Conservation (phyloP, 2,888 invertebrate species). For the Lapara coniferarum region DNA sequence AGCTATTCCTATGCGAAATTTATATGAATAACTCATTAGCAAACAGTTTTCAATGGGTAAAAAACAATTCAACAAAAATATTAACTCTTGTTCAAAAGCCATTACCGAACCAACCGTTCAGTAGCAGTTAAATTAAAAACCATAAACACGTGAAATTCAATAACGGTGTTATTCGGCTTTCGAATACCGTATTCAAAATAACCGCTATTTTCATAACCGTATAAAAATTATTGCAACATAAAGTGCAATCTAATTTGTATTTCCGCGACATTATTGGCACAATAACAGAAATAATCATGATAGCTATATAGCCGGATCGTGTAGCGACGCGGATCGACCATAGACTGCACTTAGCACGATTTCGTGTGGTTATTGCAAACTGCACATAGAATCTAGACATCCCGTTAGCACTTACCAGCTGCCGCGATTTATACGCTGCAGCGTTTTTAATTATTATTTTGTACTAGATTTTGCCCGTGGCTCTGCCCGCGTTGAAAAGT, state of each 20-base stretch:
- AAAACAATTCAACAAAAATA: too few species aligned
- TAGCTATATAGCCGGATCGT: slow-evolving; percentile 7
- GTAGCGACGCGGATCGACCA: slow-evolving; percentile 27
- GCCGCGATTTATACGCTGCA: slow-evolving; percentile 36
- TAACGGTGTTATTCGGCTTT: neutral
- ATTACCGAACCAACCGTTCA: too few species aligned
- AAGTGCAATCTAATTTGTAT: neutral
- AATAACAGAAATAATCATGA: slow-evolving; percentile 11
- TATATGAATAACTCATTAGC: too few species aligned
- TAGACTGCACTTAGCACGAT: slow-evolving; percentile 45
- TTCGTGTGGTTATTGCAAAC: slow-evolving; percentile 48
- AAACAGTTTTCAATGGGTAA: too few species aligned
- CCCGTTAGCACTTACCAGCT: slow-evolving; percentile 53
- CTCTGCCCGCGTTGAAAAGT: too few species aligned
- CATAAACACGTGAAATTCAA: neutral
- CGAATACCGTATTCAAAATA: neutral
- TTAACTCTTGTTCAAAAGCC: too few species aligned
- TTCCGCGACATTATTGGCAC: neutral
- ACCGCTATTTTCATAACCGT: neutral
- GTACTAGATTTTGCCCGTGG: too few species aligned
- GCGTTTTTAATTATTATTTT: too few species aligned
- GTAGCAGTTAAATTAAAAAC: neutral
- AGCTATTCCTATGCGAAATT: too few species aligned
- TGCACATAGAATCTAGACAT: slow-evolving; percentile 39
- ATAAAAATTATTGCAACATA: neutral